Percentiles rank a stretch among this genome's conserved stretches.
phyloP scores from a whole-genome alignment of 2,888 invertebrate genomes.

The Halocaridina rubra region DNA sequence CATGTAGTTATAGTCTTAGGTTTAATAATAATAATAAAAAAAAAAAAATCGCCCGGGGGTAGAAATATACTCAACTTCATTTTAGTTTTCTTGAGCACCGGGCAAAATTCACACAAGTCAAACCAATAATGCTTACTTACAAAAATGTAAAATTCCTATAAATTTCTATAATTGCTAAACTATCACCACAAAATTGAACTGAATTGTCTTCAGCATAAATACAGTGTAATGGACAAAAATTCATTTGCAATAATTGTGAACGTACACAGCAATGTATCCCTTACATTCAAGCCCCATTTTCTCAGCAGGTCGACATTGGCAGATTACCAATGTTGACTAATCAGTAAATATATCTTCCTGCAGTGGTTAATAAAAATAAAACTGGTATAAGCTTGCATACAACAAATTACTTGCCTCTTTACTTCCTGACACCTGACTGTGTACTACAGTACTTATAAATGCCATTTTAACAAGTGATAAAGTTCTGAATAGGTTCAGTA shows the following conservation, averaged over 20 bases:
- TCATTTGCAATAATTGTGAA: too few species aligned
- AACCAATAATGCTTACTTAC: constrained; percentile 39
- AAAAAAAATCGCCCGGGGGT: not conserved
- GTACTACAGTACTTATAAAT: constrained; percentile 10
- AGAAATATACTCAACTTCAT: not conserved
- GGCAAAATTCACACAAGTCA: constrained; percentile 19
- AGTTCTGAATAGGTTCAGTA: constrained; percentile 13
- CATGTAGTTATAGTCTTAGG: too few species aligned
- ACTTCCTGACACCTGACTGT: not conserved
- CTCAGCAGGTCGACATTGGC: constrained; percentile 3
- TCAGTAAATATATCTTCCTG: not conserved
- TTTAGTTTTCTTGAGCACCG: constrained; percentile 39
- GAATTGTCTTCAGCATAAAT: constrained; percentile 41
- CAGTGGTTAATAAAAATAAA: constrained; percentile 19
- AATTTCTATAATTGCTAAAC: constrained; percentile 37
- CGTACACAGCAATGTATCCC: too few species aligned
- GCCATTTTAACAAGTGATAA: constrained; percentile 49
- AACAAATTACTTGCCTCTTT: not conserved
- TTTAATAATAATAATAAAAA: too few species aligned
- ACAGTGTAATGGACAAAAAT: constrained; percentile 16
- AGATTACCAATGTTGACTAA: not conserved
- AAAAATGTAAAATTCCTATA: constrained; percentile 38
- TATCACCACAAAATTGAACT: constrained; percentile 51
- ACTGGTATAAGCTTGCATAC: not conserved
- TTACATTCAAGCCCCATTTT: constrained; percentile 2